Percentiles rank a stretch among this genome's conserved stretches.
These are phyloP conservation scores for Thalassarche chlororhynchos DNA, from an alignment of 2,113 vertebrate genomes.

Conservation along the genomic window DNA sequence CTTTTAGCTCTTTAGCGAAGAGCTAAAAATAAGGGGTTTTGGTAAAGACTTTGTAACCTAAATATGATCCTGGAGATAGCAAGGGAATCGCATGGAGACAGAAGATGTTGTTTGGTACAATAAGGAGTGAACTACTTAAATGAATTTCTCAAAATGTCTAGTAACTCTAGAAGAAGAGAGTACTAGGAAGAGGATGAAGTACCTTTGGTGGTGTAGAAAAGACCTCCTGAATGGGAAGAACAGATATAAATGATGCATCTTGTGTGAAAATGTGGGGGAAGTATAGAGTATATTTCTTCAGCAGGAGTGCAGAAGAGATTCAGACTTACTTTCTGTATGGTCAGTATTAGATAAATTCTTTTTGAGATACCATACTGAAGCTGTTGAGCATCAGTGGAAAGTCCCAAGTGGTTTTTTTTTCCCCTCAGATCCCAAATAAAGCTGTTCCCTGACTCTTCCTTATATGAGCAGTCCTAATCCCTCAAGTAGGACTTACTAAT, in stretches of 20 bases:
- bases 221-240: not conserved
- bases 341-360: not conserved
- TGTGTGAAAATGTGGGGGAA: not conserved
- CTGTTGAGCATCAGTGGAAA: not conserved
- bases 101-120: not conserved
- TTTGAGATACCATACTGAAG: not conserved
- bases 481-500: not conserved
- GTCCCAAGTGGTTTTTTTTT: not conserved
- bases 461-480: not conserved
- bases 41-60: not conserved
- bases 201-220: not conserved
- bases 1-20: not conserved
- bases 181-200: not conserved
- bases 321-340: not conserved
- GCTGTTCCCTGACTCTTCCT: not conserved
- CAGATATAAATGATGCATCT: not conserved
- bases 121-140: not conserved
- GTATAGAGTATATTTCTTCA: not conserved
- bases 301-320: not conserved
- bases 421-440: not conserved
- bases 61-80: not conserved
- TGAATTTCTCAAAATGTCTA: not conserved
- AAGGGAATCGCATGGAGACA: not conserved
- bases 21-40: not conserved
- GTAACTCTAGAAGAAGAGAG: not conserved